phyloP scores from a whole-genome alignment of 2,797 vertebrate genomes.

The Amniataba percoides region DNA sequence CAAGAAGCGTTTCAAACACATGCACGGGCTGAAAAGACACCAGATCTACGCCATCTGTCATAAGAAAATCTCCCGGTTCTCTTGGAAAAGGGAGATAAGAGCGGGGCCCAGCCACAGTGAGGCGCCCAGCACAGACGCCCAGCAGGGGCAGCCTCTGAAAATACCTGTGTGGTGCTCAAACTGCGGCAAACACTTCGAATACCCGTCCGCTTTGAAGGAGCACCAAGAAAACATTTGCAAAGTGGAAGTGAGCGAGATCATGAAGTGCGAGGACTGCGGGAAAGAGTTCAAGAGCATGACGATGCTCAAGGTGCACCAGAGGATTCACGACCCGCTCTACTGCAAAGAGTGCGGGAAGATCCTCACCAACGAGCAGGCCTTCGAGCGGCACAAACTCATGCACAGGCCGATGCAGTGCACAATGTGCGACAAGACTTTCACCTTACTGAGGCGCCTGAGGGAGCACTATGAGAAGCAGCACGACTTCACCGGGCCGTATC shows the following conservation, averaged over 20 bases:
- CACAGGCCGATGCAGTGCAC: constrained; percentile 81
- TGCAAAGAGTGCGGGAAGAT: constrained; percentile 85
- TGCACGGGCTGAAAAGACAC: constrained; percentile 83
- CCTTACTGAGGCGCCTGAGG: constrained; percentile 75
- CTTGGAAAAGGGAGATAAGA: constrained; percentile 69
- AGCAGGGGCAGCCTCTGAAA: constrained; percentile 52
- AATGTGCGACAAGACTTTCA: constrained; percentile 81
- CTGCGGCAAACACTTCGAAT: constrained; percentile 81
- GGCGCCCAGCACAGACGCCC: neutral
- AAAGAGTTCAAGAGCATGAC: constrained; percentile 82
- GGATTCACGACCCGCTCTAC: constrained; percentile 82
- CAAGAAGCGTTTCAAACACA: constrained; percentile 82
- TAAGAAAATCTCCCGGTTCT: constrained; percentile 70
- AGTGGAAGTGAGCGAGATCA: constrained; percentile 66
- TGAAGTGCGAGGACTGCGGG: constrained; percentile 76
- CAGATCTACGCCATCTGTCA: constrained; percentile 83
- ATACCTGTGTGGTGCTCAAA: constrained; percentile 82
- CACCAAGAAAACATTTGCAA: constrained; percentile 79
- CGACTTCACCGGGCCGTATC: constrained; percentile 76
- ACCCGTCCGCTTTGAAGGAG: constrained; percentile 71
- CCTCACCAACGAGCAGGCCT: constrained; percentile 70
- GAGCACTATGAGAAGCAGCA: constrained; percentile 84
- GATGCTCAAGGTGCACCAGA: constrained; percentile 81
- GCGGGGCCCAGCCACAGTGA: constrained; percentile 27
- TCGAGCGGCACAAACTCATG: constrained; percentile 83